Evolutionary conservation across 2,888 invertebrate species (phyloP).

Genomic region (Adineta ricciae): DNA sequence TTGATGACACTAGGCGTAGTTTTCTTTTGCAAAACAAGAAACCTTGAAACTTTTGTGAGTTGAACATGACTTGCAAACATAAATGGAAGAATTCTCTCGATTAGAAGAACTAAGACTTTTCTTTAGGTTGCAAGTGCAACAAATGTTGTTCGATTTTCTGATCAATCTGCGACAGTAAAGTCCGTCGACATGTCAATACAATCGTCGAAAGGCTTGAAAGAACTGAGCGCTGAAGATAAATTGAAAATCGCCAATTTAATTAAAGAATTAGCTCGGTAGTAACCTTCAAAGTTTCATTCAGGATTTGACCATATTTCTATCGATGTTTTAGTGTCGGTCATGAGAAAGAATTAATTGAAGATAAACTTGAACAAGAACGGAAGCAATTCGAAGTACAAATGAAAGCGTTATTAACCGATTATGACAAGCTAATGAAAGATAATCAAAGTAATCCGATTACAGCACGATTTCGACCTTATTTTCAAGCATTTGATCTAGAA

Average conservation of each 20-base stretch:
- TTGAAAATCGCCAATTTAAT: slow-evolving; percentile 18
- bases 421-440: slow-evolving; percentile 28
- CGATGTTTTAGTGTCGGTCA: background rate
- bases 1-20: too few species aligned
- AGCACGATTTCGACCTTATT: too few species aligned
- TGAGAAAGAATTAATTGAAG: background rate
- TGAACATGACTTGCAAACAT: too few species aligned
- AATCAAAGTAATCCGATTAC: slow-evolving; percentile 6
- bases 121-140: background rate
- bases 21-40: too few species aligned
- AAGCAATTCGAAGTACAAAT: slow-evolving; percentile 16
- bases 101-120: too few species aligned
- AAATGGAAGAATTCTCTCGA: too few species aligned
- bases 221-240: slow-evolving; percentile 15
- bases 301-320: background rate
- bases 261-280: slow-evolving; percentile 6
- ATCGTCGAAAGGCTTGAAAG: background rate
- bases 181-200: background rate
- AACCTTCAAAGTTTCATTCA: too few species aligned
- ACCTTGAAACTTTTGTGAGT: too few species aligned
- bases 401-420: slow-evolving; percentile 17
- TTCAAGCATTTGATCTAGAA: background rate
- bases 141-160: background rate
- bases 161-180: background rate
- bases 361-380: slow-evolving; percentile 19